These are phyloP conservation scores for Brachirus orientalis DNA, from an alignment of 2,113 vertebrate genomes.

Conservation along the genomic window DNA sequence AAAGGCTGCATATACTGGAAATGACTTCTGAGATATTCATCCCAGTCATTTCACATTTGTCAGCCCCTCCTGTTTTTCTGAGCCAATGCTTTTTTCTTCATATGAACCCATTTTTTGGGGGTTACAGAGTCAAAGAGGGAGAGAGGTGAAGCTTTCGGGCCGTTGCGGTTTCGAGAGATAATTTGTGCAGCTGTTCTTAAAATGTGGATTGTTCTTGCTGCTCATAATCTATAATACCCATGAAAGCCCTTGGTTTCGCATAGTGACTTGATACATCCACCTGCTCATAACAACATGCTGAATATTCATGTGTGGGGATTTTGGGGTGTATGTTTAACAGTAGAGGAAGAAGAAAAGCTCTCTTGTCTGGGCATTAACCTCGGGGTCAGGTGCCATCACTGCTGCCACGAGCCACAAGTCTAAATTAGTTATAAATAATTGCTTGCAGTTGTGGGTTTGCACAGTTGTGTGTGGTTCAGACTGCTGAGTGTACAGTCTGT, in stretches of 20 bases:
- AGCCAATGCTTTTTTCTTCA: slow-evolving; percentile 39
- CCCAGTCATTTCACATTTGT: slow-evolving; percentile 66
- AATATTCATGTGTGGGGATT: slow-evolving; percentile 53
- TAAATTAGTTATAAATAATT: slow-evolving; percentile 72
- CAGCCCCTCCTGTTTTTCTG: slow-evolving; percentile 40
- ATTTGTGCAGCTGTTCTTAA: slow-evolving; percentile 53
- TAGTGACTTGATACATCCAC: slow-evolving; percentile 42
- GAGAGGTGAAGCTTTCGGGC: slow-evolving; percentile 32
- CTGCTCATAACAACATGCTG: slow-evolving; percentile 40
- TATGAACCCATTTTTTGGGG: slow-evolving; percentile 38
- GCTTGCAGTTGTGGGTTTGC: slow-evolving; percentile 68
- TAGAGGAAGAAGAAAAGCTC: background rate
- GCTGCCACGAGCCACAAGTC: slow-evolving; percentile 58
- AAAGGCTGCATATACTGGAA: slow-evolving; percentile 73
- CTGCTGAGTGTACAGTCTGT: slow-evolving; percentile 66
- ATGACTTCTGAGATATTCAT: slow-evolving; percentile 75
- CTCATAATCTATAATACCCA: slow-evolving; percentile 22
- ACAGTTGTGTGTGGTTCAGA: slow-evolving; percentile 53
- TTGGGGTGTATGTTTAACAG: slow-evolving; percentile 26
- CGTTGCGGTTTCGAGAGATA: slow-evolving; percentile 28
- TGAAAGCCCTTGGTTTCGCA: slow-evolving; percentile 9
- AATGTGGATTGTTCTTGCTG: slow-evolving; percentile 26
- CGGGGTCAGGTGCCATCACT: slow-evolving; percentile 61
- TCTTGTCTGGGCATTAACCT: slow-evolving; percentile 50
- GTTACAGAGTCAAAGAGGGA: slow-evolving; percentile 26